Percentiles rank a stretch among this genome's conserved stretches.
Conservation (phyloP, 2,888 invertebrate genomes). For the Pyrrhia umbra region DNA sequence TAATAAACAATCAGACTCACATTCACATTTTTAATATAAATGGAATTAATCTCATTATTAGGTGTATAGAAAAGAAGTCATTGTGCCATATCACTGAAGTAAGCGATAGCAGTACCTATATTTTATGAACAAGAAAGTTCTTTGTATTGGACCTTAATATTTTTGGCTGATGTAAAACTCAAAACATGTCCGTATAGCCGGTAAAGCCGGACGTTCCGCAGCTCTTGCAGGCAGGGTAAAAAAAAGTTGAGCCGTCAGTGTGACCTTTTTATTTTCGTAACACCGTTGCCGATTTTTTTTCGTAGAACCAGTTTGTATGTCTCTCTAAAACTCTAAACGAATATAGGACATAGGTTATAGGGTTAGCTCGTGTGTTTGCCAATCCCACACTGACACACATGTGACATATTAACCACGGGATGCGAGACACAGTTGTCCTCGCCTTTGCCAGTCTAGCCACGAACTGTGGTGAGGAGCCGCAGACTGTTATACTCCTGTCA, state of each 20-base stretch:
- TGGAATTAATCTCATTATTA: no score
- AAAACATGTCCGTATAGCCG: constrained; percentile 23
- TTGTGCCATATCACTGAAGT: no score
- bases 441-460: no score
- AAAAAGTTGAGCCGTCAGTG: constrained; percentile 25
- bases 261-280: constrained; percentile 30
- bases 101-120: not conserved
- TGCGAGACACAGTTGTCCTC: not conserved
- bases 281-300: constrained; percentile 11
- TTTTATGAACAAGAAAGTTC: constrained; percentile 1
- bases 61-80: no score
- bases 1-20: no score
- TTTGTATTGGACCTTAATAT: not conserved
- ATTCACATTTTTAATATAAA: no score
- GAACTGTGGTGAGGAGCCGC: no score
- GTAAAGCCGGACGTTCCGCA: constrained; percentile 18
- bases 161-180: constrained; percentile 23
- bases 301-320: not conserved
- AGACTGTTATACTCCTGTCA: not conserved
- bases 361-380: not conserved
- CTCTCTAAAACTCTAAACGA: not conserved
- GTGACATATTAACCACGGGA: not conserved
- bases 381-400: constrained; percentile 12
- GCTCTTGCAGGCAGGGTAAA: not conserved
- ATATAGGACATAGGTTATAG: constrained; percentile 14